A percentile compares a stretch with the other conserved stretches of the same genome.
These are phyloP conservation scores for Battus philenor DNA, from an alignment of 1,140 invertebrate species.

Conservation along the genomic window DNA sequence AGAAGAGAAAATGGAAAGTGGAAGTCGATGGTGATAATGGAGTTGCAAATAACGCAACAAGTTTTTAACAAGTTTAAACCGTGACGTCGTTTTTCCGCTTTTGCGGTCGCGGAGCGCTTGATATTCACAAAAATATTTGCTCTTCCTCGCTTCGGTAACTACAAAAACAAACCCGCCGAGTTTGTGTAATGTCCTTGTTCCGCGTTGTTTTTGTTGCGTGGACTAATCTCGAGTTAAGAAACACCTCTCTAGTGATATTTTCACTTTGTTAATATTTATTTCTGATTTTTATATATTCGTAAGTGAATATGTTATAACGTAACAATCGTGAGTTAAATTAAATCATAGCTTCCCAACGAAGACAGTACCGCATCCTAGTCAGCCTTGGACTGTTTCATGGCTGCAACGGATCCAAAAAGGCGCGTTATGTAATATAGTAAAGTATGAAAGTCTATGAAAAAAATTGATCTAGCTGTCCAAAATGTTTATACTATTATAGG, in stretches of 20 bases:
- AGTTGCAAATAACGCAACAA: slow-evolving; percentile 34
- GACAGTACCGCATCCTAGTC: not conserved
- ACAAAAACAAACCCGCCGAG: not conserved
- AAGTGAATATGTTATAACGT: not conserved
- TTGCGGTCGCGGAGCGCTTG: slow-evolving; percentile 8
- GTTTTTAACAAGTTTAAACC: slow-evolving; percentile 44
- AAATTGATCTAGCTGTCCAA: no score
- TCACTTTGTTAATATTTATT: not conserved
- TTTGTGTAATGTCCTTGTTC: not conserved
- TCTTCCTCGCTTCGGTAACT: slow-evolving; percentile 7
- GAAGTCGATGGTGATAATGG: slow-evolving; percentile 47
- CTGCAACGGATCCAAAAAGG: no score
- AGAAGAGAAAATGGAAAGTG: slow-evolving; percentile 50
- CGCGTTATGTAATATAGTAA: no score
- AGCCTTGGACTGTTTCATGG: no score
- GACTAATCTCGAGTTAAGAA: no score
- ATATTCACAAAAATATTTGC: slow-evolving; percentile 11
- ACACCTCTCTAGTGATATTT: no score
- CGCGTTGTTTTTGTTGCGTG: not conserved
- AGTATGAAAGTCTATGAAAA: no score
- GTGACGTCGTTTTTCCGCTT: slow-evolving; percentile 18
- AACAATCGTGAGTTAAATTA: not conserved
- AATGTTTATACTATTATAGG: not conserved
- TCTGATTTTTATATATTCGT: not conserved
- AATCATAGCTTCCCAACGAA: not conserved